Evolutionary conservation across 2,888 invertebrate species (phyloP), one percentile per base, ranked within the genome.

Genomic region (Acanthococcus lagerstroemiae): DNA sequence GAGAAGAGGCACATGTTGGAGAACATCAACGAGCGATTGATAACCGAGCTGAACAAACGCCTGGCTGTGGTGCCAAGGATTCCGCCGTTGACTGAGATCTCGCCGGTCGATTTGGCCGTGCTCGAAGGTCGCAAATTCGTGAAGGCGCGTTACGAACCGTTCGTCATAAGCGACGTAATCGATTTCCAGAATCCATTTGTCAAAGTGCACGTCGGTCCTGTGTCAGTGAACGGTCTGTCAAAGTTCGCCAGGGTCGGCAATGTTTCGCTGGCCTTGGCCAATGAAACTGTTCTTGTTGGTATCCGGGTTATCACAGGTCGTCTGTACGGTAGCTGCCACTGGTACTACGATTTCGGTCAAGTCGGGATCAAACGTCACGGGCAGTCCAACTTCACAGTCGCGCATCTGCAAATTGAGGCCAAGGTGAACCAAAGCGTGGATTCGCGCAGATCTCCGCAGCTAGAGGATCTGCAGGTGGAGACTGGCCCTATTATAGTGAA

Each of bases 241-340:
- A 87, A 88, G 4, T 85, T 94, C 72, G 86, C 90, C 74, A 82
- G 90, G 57, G 86, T 87, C 22, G 90, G 88, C 0, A 85, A 90
- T 71, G 84, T 91, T 65, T 82, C 83, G 0, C 79, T 88, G 24
- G 81, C 82, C 70, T 81, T 91, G 79, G 82, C 83, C 71, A 86
- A 89, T 69, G 84, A 86, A 68, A 85, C 84, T 0, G 78, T 79
- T n/a, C 77, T 83, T 71, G 82, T 83, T 4, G 80, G 83, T 67
- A 77, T 91, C 70, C 86, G 88, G 73, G 81, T 90, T 30, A 90
- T 90, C 22, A 90, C 91, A 0, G 87, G 88, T 73, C 82, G 83
- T 74, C 78, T 92, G 54, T 80, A 83, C 72, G 92, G 91, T 5
- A 81, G 80, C 26, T 86, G 87, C 3, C 83, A 86, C 68, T 91